These are phyloP conservation scores for Paratilapia polleni DNA, from an alignment of 2,113 vertebrate genomes.

Conservation along the genomic window DNA sequence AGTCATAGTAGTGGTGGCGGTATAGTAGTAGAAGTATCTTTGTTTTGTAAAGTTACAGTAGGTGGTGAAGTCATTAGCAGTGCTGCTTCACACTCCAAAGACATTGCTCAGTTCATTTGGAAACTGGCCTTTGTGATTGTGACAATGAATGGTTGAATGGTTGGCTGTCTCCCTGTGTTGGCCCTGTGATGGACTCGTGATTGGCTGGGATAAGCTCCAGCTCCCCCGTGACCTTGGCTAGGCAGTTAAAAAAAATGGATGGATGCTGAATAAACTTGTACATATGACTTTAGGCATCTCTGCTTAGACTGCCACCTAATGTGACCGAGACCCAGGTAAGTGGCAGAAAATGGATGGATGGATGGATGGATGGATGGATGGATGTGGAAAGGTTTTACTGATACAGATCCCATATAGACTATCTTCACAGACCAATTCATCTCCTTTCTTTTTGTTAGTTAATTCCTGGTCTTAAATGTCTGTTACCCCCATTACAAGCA, in stretches of 20 bases:
- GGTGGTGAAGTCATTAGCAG: not conserved
- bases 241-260: not conserved
- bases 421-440: not conserved
- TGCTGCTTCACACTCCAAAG: not conserved
- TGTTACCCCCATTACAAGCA: not conserved
- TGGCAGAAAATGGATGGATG: not conserved
- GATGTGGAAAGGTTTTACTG: not conserved
- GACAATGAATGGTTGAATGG: not conserved
- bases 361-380: not conserved
- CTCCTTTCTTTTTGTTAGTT: not conserved
- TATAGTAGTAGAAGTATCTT: not conserved
- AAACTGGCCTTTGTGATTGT: not conserved
- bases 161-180: not conserved
- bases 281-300: not conserved
- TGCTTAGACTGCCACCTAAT: not conserved
- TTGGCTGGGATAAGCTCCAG: not conserved
- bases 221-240: not conserved
- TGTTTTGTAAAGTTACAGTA: too few relatives aligned
- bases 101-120: not conserved
- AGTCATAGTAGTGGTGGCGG: not conserved
- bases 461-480: not conserved
- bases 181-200: not conserved
- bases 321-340: not conserved
- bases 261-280: not conserved
- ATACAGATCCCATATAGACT: not conserved